Evolutionary conservation across 2,113 vertebrate genomes (phyloP), one percentile per base, ranked within the genome.

Genomic region (Ursus arctos): DNA sequence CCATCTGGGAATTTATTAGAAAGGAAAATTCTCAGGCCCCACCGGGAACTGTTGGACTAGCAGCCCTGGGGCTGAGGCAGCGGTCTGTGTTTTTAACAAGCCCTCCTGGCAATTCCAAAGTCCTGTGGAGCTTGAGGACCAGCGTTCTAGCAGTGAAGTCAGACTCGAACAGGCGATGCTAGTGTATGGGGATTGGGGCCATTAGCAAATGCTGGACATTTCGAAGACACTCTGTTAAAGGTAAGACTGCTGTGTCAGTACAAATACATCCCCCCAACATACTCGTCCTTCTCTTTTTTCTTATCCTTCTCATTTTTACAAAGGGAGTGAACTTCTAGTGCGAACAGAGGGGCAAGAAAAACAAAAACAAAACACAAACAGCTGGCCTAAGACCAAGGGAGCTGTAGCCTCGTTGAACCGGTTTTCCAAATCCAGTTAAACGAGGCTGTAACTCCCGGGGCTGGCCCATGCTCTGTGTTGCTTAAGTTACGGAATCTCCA

Each of bases 381-480:
- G 18, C 59, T 67, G 85, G 49, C 11, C 43, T 14, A 28, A 85
- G 79, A 87, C 61, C 24, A 18, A 82, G 82, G 63, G 65, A 93
- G 89, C 18, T 15, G 22, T 1, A 49, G 74, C 79, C 97, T 28
- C 2, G 93, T 53, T 81, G 59, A 88, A 98, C 96, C 95, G 88
- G 95, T 96, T 97, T 94, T 84, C 40, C 31, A 95, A 88, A 95
- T 94, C 97, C 97, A 92, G 98, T 93, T 71, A 88, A 80, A 92
- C 97, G 5, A 93, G 97, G 81, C 72, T 94, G 1, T 81, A 72
- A 85, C 43, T 81, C 89, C 59, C 1, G 7, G 79, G 92, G 83
- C 89, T 59, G 67, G 97, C 96, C 97, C 96, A 96, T 19, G 53
- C 91, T 83, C 80, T 11, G 36, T 15, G 51, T 36, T 84, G 76